phyloP scores from a whole-genome alignment of 2,888 invertebrate genomes.

The Minunthozetes semirufus region DNA sequence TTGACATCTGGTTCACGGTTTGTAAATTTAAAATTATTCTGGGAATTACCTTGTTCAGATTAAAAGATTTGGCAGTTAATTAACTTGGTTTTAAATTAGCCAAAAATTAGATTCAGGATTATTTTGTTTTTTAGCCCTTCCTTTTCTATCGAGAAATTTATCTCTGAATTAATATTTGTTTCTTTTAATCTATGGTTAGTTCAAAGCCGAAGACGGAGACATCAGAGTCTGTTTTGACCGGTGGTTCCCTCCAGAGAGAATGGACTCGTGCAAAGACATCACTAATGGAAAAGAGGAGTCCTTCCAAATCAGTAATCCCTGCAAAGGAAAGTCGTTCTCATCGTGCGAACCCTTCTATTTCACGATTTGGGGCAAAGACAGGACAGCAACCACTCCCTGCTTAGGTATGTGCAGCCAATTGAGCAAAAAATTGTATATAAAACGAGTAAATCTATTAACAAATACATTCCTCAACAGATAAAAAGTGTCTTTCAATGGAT shows the following conservation, averaged over 20 bases:
- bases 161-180: not conserved
- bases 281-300: slow-evolving; percentile 20
- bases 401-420: slow-evolving; percentile 31
- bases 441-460: not conserved
- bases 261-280: slow-evolving; percentile 30
- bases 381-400: slow-evolving; percentile 7
- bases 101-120: no score
- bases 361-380: slow-evolving; percentile 35
- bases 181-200: slow-evolving; percentile 21
- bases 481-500: not conserved
- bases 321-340: slow-evolving; percentile 4
- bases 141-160: no score
- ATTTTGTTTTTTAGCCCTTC: no score
- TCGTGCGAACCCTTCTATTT: slow-evolving; percentile 36
- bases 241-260: slow-evolving; percentile 21
- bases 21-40: slow-evolving; percentile 2
- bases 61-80: no score
- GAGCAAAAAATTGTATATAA: no score
- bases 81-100: no score
- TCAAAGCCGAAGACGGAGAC: slow-evolving; percentile 37
- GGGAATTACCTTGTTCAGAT: no score
- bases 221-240: slow-evolving; percentile 39
- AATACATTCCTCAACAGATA: not conserved
- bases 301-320: slow-evolving; percentile 26
- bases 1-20: slow-evolving; percentile 24